Percentiles rank a stretch among this genome's conserved stretches.
phyloP scores from a whole-genome alignment of 2,113 vertebrate species.

The Scartelaos histophorus region DNA sequence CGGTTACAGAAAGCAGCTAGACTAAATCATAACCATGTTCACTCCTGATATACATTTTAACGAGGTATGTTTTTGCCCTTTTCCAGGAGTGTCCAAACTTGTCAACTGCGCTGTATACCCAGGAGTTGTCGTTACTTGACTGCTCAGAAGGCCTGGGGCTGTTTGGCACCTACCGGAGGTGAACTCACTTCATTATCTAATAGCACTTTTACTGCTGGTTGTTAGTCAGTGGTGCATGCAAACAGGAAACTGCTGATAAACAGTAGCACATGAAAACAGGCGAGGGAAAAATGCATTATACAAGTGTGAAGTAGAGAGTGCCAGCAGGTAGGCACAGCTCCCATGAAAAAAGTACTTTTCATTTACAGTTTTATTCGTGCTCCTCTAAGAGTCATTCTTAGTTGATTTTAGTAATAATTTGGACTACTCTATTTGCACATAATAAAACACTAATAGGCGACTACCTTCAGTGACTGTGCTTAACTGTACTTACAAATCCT shows the following conservation, averaged over 20 bases:
- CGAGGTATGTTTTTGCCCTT: constrained; percentile 54
- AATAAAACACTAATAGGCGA: no score
- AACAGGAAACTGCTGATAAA: constrained; percentile 47
- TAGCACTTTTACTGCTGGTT: constrained; percentile 59
- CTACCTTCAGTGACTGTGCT: no score
- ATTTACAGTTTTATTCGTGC: not conserved
- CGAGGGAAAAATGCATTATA: constrained; percentile 15
- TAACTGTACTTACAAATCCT: no score
- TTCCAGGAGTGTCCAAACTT: constrained; percentile 42
- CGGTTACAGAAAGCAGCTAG: constrained; percentile 39
- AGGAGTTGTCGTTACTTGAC: constrained; percentile 68
- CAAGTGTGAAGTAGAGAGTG: not conserved
- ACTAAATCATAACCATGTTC: constrained; percentile 40
- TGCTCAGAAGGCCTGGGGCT: constrained; percentile 62
- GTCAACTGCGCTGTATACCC: constrained; percentile 58
- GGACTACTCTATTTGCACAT: not conserved
- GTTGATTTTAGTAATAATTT: not conserved
- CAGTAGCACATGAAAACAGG: constrained; percentile 22
- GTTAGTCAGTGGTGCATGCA: constrained; percentile 43
- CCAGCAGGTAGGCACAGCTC: not conserved
- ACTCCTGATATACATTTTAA: constrained; percentile 53
- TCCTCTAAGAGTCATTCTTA: not conserved
- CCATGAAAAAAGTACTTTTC: not conserved
- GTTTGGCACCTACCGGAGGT: constrained; percentile 62
- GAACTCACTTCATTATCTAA: constrained; percentile 70